Base-by-base conservation (phyloP, 1,140 invertebrate species). In the Coenobita brevimanus region DNA sequence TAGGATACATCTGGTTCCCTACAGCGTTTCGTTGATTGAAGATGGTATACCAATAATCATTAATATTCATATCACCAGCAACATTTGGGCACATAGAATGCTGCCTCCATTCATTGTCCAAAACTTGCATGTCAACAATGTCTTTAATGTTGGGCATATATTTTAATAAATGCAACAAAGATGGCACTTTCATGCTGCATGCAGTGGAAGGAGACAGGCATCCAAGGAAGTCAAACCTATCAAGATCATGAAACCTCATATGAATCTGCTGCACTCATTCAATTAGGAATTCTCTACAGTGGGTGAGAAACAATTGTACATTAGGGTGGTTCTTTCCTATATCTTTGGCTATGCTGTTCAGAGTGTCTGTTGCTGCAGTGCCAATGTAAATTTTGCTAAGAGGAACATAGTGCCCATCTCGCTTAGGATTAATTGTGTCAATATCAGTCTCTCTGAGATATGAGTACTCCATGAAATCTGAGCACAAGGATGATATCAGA, bases 381-480 rank as follows among this genome's bases (percentile, higher is more conserved):
- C 67, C 24, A 71, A 71, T 71, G 67, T 71, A 71, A n/a, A 10
- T 36, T 71, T 4, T 71, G 2, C 3, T 71, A 1, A 3, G 67
- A 27, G 67, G 4, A 71, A 71, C 36, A 71, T 71, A 71, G 27
- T 71, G 24, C 4, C 30, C 21, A 15, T 71, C 30, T 71, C 30
- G 21, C n/a, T 33, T 27, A 71, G 67, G 67, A 36, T 10, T 33
- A 71, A 27, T 10, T 2, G 1, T 71, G 30, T 71, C 4, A 71
- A 71, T 4, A 71, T 33, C 30, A 71, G 24, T 71, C 4, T 71
- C 4, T 71, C 67, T 71, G 67, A 71, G 21, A 71, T 27, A 71
- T 71, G 67, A 71, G 67, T 15, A 71, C 27, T 71, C 21, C 67
- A 71, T 71, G 67, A 71, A 71, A 71, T 71, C 67, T 15, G 36